A percentile compares a stretch with the other conserved stretches of the same genome.
These are phyloP conservation scores for Orius insidiosus DNA, from an alignment of 1,140 invertebrate species.

Conservation along the genomic window DNA sequence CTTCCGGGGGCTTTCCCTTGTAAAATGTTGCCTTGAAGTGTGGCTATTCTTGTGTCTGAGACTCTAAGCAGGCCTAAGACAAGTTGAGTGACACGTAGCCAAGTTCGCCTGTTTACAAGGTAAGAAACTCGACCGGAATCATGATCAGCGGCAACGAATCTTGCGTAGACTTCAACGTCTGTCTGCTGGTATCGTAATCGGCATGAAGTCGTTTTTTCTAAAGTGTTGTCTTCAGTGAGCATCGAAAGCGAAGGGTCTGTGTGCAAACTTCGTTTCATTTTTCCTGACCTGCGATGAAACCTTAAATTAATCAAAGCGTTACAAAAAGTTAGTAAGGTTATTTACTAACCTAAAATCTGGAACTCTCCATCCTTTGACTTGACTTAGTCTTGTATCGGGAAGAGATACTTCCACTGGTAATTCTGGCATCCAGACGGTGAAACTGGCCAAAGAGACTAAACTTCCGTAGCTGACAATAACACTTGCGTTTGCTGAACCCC, in stretches of 20 bases:
- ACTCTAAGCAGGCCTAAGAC: slow-evolving; percentile 65
- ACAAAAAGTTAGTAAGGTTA: background rate
- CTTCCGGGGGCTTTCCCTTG: slow-evolving; percentile 74
- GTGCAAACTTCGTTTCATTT: slow-evolving; percentile 10
- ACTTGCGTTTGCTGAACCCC: slow-evolving; percentile 85
- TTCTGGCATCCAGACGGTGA: slow-evolving; percentile 95
- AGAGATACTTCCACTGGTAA: slow-evolving; percentile 79
- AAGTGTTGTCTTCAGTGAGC: slow-evolving; percentile 18
- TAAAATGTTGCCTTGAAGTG: slow-evolving; percentile 58
- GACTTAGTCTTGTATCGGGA: slow-evolving; percentile 72
- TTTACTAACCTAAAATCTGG: slow-evolving; percentile 29
- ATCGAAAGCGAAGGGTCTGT: slow-evolving; percentile 10
- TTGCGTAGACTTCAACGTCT: slow-evolving; percentile 69
- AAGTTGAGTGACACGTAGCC: slow-evolving; percentile 78
- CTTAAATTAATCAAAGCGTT: background rate
- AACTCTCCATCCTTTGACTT: slow-evolving; percentile 75
- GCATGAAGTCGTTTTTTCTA: slow-evolving; percentile 35
- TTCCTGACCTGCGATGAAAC: slow-evolving; percentile 12
- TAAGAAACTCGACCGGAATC: slow-evolving; percentile 80
- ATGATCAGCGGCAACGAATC: slow-evolving; percentile 77
- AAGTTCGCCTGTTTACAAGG: slow-evolving; percentile 71
- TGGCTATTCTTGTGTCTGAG: slow-evolving; percentile 74
- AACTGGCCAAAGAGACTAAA: slow-evolving; percentile 68
- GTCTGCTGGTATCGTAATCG: slow-evolving; percentile 77
- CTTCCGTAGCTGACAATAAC: slow-evolving; percentile 87